Conservation (phyloP, 2,797 vertebrate genomes). For the Syngnathus rostellatus region DNA sequence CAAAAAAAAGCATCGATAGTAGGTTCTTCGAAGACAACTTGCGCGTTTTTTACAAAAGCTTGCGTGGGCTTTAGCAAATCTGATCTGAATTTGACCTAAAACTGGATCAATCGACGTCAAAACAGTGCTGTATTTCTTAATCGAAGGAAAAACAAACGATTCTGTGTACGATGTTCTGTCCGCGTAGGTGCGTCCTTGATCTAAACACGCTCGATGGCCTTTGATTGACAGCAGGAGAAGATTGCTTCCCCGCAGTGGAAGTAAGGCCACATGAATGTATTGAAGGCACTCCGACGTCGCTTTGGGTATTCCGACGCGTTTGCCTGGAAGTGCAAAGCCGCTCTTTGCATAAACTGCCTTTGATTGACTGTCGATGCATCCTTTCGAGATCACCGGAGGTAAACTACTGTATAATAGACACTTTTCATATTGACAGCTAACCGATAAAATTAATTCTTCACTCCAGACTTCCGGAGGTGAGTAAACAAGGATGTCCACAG, state of each 20-base stretch:
- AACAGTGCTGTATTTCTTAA: no score
- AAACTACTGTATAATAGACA: conserved; percentile 60
- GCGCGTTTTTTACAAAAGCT: not conserved
- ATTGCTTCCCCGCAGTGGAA: not conserved
- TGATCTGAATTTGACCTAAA: no score
- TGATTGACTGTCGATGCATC: conserved; percentile 64
- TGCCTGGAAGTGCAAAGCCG: conserved; percentile 54
- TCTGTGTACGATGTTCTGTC: not conserved
- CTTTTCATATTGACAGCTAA: conserved; percentile 62
- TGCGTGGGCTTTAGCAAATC: no score
- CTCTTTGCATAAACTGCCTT: conserved; percentile 57
- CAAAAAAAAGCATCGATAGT: not conserved
- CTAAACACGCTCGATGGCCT: not conserved
- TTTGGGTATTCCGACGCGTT: conserved; percentile 30
- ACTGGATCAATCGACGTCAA: no score
- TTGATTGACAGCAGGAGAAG: not conserved
- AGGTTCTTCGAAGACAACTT: not conserved
- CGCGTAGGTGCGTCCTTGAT: not conserved
- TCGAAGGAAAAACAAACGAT: no score
- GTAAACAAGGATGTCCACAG: conserved; percentile 54
- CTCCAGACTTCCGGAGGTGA: conserved; percentile 52
- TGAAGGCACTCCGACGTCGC: not conserved
- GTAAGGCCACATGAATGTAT: not conserved
- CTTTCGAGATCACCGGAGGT: conserved; percentile 63
- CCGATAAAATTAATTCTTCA: conserved; percentile 47